Conservation (phyloP, 2,113 vertebrate genomes). For the Cavia aperea region DNA sequence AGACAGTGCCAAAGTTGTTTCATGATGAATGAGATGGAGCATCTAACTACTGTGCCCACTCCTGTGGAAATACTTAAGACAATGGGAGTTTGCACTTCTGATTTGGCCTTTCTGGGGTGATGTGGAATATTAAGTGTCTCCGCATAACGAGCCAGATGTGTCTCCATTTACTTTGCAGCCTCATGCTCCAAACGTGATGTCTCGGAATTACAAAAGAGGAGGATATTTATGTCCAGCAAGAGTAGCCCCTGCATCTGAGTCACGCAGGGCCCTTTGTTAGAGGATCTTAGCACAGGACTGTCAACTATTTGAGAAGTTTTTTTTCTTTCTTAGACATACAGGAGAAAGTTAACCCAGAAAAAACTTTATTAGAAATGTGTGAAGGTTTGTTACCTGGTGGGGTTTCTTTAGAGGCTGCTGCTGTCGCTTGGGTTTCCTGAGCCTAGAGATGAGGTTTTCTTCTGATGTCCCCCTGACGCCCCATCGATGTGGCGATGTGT, state of each 20-base stretch:
- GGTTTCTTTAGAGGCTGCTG: too few species aligned
- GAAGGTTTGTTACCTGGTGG: not conserved
- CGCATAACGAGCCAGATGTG: not conserved
- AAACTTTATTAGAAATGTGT: not conserved
- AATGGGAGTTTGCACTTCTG: not conserved
- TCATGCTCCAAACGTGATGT: constrained; percentile 9
- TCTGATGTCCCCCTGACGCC: not conserved
- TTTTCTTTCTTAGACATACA: not conserved
- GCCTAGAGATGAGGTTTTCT: not conserved
- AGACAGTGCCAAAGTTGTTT: not conserved
- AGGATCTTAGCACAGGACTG: constrained; percentile 24
- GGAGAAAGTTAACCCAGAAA: not conserved
- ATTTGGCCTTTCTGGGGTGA: constrained; percentile 8
- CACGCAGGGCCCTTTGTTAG: constrained; percentile 46
- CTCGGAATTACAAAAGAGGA: constrained; percentile 31
- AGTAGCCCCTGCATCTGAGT: constrained; percentile 40
- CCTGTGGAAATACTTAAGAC: not conserved
- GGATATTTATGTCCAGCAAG: constrained; percentile 49
- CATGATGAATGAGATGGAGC: not conserved
- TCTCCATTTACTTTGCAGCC: constrained; percentile 12
- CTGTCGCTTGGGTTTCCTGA: not conserved
- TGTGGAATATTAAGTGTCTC: constrained; percentile 32
- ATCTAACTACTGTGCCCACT: not conserved
- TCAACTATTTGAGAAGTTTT: not conserved
- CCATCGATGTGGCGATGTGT: accelerated